Conservation (phyloP, 2,113 vertebrate species). For the Chaenogobius annularis region DNA sequence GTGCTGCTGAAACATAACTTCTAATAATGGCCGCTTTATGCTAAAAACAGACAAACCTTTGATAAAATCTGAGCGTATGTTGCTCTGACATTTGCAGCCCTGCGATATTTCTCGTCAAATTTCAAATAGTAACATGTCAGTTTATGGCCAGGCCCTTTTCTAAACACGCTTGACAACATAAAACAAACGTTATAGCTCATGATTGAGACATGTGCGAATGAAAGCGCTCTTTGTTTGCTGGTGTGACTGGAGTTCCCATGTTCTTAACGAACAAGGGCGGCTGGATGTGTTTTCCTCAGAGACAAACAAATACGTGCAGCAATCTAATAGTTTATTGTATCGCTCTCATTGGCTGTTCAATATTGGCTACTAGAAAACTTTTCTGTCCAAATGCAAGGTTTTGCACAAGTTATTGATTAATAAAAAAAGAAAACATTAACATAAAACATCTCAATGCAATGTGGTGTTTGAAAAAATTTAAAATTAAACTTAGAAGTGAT, state of each 20-base stretch:
- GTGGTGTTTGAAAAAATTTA: no score
- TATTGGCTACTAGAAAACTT: neutral
- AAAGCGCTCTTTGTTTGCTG: slow-evolving; percentile 16
- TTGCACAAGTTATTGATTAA: no score
- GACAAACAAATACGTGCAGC: neutral
- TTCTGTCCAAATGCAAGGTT: neutral
- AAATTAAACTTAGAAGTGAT: no score
- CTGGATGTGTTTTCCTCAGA: neutral
- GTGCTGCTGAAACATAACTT: slow-evolving; percentile 1
- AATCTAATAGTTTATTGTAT: neutral
- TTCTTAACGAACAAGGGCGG: slow-evolving; percentile 18
- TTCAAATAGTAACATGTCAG: slow-evolving; percentile 28
- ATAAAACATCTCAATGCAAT: no score
- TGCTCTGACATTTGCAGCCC: slow-evolving; percentile 44
- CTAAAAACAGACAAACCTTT: slow-evolving; percentile 46
- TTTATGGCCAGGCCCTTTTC: slow-evolving; percentile 5
- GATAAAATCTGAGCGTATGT: slow-evolving; percentile 22
- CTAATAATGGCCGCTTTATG: slow-evolving; percentile 18
- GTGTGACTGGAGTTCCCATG: neutral
- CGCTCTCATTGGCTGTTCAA: neutral
- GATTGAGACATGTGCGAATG: slow-evolving; percentile 34
- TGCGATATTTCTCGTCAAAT: slow-evolving; percentile 19
- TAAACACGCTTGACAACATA: slow-evolving; percentile 13
- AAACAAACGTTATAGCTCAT: slow-evolving; percentile 9
- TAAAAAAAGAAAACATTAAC: no score